Percentiles rank a stretch among this genome's conserved stretches.
Evolutionary conservation across 2,113 vertebrate species (phyloP).

Genomic region (Aspiorhynchus laticeps): DNA sequence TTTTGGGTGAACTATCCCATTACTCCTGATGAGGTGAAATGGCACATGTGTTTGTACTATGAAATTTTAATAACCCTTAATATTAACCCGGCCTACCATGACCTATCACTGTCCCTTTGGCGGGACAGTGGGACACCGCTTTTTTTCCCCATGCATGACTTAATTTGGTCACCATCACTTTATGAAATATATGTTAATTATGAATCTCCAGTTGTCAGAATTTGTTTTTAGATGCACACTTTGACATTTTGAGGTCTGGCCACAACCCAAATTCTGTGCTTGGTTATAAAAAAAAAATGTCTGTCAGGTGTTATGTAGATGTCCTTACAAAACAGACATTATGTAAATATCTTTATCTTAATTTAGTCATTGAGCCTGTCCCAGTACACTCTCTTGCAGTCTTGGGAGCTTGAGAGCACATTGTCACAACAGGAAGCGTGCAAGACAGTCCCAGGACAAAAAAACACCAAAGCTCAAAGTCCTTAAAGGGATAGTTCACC

Average conservation of each 20-base stretch:
- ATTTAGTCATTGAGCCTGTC: background rate
- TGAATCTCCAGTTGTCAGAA: background rate
- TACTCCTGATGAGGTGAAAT: too few species aligned
- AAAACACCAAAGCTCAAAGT: too few species aligned
- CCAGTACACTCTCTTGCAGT: too few species aligned
- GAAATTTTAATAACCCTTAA: background rate
- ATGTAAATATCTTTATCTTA: too few species aligned
- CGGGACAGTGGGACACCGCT: background rate
- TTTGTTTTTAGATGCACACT: background rate
- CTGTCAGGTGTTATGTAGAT: background rate
- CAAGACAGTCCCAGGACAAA: too few species aligned
- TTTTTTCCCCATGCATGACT: too few species aligned
- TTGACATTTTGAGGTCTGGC: background rate
- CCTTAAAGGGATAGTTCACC: too few species aligned
- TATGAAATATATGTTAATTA: background rate
- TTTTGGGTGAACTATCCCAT: too few species aligned
- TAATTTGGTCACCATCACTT: background rate
- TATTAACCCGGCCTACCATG: too few species aligned
- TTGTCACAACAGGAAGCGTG: too few species aligned
- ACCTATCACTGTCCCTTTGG: too few species aligned
- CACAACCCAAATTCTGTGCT: background rate
- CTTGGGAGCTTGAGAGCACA: background rate
- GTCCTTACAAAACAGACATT: background rate
- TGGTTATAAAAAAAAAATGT: background rate
- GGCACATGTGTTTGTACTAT: too few species aligned